Evolutionary conservation across 2,888 invertebrate genomes (phyloP).

Genomic region (Synanthedon tipuliformis): DNA sequence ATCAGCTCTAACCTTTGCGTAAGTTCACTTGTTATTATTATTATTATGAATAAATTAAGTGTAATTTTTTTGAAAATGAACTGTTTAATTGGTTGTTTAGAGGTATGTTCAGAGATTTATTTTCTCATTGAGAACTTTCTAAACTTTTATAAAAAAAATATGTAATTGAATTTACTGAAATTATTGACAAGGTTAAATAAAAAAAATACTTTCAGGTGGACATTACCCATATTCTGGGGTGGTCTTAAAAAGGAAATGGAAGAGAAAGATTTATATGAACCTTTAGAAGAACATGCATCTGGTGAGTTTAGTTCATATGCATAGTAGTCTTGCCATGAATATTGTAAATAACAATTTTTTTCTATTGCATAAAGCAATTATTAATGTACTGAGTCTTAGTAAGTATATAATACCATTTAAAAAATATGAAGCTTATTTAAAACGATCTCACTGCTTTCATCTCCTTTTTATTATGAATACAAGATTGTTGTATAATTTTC

Average conservation of each 20-base stretch:
- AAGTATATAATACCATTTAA: too few relatives aligned
- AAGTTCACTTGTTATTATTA: slow-evolving; percentile 30
- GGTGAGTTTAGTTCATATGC: slow-evolving; percentile 21
- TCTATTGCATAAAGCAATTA: too few relatives aligned
- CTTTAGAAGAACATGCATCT: slow-evolving; percentile 80
- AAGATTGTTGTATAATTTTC: too few relatives aligned
- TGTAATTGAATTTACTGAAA: not conserved
- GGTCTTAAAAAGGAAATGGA: slow-evolving; percentile 80
- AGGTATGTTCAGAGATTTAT: not conserved
- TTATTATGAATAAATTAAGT: too few relatives aligned
- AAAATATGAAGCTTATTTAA: too few relatives aligned
- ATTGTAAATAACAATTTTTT: not conserved
- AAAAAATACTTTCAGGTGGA: slow-evolving; percentile 71
- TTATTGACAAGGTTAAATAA: not conserved
- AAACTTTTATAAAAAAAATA: too few relatives aligned
- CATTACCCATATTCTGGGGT: slow-evolving; percentile 80
- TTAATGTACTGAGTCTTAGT: too few relatives aligned
- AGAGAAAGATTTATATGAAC: slow-evolving; percentile 80
- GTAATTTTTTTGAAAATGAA: too few relatives aligned
- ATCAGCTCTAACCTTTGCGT: slow-evolving; percentile 77
- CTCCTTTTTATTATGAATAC: too few relatives aligned
- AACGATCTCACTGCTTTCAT: too few relatives aligned
- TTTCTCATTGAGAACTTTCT: not conserved
- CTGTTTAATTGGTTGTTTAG: too few relatives aligned
- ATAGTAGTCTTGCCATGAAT: not conserved